Conservation (phyloP, 1,140 invertebrate genomes). For the Trichoplusia ni region DNA sequence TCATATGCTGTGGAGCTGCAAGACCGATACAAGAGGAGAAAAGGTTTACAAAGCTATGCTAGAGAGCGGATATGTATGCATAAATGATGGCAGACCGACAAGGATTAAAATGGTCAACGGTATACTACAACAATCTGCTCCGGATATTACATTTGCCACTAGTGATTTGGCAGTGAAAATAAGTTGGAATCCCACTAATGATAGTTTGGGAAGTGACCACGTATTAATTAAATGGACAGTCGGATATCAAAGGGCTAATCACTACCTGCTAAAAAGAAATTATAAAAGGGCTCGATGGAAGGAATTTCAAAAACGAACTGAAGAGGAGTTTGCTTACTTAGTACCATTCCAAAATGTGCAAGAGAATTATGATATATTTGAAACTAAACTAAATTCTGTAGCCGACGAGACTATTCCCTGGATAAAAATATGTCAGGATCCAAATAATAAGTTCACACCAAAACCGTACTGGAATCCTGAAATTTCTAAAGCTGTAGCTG, state of each 20-base stretch:
- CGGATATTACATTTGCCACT: not conserved
- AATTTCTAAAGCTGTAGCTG: constrained; percentile 29
- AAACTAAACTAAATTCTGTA: not conserved
- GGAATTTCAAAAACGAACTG: not conserved
- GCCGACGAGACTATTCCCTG: not conserved
- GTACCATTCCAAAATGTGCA: not conserved
- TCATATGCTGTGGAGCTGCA: not conserved
- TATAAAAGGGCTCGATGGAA: not conserved
- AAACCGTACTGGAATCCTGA: not conserved
- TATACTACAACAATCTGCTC: not conserved
- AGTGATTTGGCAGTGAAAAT: not conserved
- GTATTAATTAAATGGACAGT: not conserved
- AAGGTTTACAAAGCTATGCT: not conserved
- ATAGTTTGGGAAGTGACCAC: not conserved
- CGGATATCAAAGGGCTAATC: not conserved
- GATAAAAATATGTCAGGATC: not conserved
- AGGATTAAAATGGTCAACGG: not conserved
- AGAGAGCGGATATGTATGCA: not conserved
- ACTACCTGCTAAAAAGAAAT: not conserved
- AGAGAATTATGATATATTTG: not conserved
- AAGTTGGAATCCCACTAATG: not conserved
- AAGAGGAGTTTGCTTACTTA: not conserved
- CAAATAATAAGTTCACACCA: not conserved
- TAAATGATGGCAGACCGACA: not conserved
- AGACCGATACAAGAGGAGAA: not conserved